Base-by-base conservation (phyloP, 1,140 invertebrate species). In the Heterodera schachtii region DNA sequence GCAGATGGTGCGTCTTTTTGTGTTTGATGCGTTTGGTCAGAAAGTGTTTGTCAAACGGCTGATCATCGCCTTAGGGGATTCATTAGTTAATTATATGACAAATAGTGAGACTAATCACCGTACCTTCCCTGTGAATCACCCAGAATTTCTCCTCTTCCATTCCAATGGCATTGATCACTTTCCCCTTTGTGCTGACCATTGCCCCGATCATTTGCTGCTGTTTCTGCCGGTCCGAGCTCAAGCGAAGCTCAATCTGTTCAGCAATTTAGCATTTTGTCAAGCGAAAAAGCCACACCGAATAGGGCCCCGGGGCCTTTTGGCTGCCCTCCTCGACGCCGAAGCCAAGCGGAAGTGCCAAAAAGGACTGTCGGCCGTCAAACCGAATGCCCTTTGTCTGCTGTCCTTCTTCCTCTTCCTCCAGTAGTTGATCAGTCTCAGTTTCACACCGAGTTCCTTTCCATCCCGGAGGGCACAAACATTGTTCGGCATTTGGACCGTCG, bases 391-490 rank as follows among this genome's bases (percentile, higher is more conserved):
- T 69, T 11, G 31, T 43, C 67, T 19, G 67, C 16, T 69, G 67
- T 78, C 60, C 75, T 6, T 78, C 75, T 11, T 52, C 77, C n/a
- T 78, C 75, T 11, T 52, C 77, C 44, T 31, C 66, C 31, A 16
- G 3, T 13, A 64, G 57, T 19, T 19, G 57, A 4, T 70, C 52
- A 43, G 41, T 43, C 46, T 78, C n/a, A 16, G n/a, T 16, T 69
- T 78, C 64, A 69, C 77, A 78, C 21, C 70, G 77, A 11, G n/a
- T 43, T 41, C 77, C 77, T 78, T 69, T 8, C 77, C 64, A 11
- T 8, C 64, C 77, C 13, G 77, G 77, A 64, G 77, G 77, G 41
- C 77, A 78, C 31, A 78, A 69, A 47, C 77, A 78, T 49, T 31
- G 52, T 47, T 21, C 77, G 21, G 13, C 46, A 31, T 31, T 31